Base-by-base conservation (phyloP, 2,888 invertebrate genomes). In the Silvanus unidentatus region DNA sequence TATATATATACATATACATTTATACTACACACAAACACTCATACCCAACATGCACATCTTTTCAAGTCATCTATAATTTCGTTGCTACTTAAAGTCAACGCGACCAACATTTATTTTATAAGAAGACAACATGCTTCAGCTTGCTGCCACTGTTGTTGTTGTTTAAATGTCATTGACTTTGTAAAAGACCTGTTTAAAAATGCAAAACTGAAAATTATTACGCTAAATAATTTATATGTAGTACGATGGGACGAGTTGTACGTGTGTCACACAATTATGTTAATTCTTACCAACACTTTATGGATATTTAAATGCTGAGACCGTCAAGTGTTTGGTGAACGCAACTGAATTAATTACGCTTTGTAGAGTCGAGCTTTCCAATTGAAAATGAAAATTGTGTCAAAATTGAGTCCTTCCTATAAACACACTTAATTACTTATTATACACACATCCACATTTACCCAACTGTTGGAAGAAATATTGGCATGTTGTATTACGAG, bases 281-380 rank as follows among this genome's bases (percentile, higher is more conserved):
- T 22, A 22, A 22, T 22, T 5, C 22, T 22, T 22, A 22, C 22
- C 50, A 40, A 50, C 55, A 57, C 56, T 53, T 49, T 52, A 56
- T 58, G 58, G 60, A 58, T 53, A 56, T 37, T 11, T 47, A 16
- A 44, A 42, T 34, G 44, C 50, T 50, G 43, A 57, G 61, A 49
- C 62, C 59, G 52, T 59, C 53, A 57, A 57, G 58, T 58, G 60
- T 57, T 51, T 42, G 38, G 40, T 30, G 38, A 22, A 8, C 22
- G 22, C 4, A 22, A 22, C 9, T n/a, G 16, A 22, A 22, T 22
- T 22, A 22, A 22, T 22, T 22, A 22, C 22, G 22, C 27, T 12
- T 16, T 35, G n/a, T 22, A 22, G 8, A 5, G 22, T 22, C 3
- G 22, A 5, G 8, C 22, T 22, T 22, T 22, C 8, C 8, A 3